A percentile compares a stretch with the other conserved stretches of the same genome.
Evolutionary conservation across 2,888 invertebrate genomes (phyloP).

Genomic region (Willowsia nigromaculata): DNA sequence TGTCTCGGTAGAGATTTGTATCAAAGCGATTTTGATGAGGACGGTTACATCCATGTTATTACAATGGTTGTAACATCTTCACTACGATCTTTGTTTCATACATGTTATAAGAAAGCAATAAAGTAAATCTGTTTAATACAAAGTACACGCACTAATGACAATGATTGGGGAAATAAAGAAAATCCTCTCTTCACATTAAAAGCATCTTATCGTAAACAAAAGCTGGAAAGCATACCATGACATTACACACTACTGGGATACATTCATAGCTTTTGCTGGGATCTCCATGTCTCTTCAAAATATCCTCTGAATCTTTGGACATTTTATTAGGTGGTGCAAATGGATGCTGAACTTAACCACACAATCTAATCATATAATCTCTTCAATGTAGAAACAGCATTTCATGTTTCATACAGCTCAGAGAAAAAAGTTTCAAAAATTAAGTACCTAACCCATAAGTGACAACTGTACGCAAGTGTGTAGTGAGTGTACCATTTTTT

Average conservation of each 20-base stretch:
- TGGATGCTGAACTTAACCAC: background rate
- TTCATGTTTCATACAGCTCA: background rate
- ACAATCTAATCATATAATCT: background rate
- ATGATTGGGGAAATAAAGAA: constrained; percentile 61
- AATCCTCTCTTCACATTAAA: constrained; percentile 57
- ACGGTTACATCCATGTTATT: constrained; percentile 24
- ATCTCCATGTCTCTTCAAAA: background rate
- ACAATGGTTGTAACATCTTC: background rate
- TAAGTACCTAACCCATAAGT: background rate
- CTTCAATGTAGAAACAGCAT: background rate
- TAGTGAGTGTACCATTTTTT: background rate
- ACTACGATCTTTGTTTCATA: background rate
- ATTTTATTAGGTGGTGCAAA: background rate
- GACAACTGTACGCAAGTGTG: background rate
- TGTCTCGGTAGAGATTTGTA: constrained; percentile 44
- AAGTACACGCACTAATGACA: constrained; percentile 53
- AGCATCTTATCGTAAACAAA: constrained; percentile 44
- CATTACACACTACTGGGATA: background rate
- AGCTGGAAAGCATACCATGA: background rate
- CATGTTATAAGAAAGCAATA: constrained; percentile 44
- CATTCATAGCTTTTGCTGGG: background rate
- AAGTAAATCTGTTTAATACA: constrained; percentile 32
- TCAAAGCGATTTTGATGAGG: constrained; percentile 42
- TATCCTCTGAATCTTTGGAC: background rate
- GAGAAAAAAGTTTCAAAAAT: background rate